Percentiles rank a stretch among this genome's conserved stretches.
Conservation (phyloP, 2,113 vertebrate genomes). For the Oreochromis tanganicae region DNA sequence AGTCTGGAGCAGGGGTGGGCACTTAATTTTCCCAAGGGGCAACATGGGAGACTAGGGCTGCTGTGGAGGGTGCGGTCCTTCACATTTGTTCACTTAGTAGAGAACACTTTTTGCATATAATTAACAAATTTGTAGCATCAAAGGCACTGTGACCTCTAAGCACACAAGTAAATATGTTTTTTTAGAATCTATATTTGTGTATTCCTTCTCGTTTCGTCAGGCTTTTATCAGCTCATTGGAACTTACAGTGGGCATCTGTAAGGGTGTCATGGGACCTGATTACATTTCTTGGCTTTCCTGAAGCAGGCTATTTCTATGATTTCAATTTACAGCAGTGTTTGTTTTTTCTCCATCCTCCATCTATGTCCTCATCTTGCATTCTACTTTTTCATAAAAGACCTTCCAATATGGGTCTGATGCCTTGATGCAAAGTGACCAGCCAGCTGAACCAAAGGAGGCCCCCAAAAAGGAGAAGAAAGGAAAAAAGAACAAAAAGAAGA, state of each 20-base stretch:
- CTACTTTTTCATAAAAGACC: constrained; percentile 41
- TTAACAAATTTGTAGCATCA: constrained; percentile 6
- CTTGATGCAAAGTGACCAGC: constrained; percentile 45
- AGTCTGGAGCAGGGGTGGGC: background rate
- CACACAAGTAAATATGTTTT: background rate
- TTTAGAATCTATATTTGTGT: background rate
- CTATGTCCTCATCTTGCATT: background rate
- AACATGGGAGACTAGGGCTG: background rate
- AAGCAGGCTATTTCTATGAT: background rate
- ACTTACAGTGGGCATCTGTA: background rate
- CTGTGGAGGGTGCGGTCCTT: background rate
- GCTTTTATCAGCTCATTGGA: background rate
- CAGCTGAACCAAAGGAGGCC: constrained; percentile 47
- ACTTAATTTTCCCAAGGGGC: background rate
- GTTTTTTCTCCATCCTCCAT: constrained; percentile 11
- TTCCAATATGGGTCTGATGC: constrained; percentile 19
- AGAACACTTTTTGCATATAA: background rate
- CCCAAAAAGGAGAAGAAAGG: constrained; percentile 71
- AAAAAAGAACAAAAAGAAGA: constrained; percentile 79
- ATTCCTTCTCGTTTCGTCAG: background rate
- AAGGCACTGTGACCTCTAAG: background rate
- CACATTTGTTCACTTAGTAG: constrained; percentile 5
- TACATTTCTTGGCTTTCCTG: background rate
- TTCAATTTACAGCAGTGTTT: constrained; percentile 35
- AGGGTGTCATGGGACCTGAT: background rate